Evolutionary conservation across 2,113 vertebrate species (phyloP).

Genomic region (Corythoichthys haematopterus): DNA sequence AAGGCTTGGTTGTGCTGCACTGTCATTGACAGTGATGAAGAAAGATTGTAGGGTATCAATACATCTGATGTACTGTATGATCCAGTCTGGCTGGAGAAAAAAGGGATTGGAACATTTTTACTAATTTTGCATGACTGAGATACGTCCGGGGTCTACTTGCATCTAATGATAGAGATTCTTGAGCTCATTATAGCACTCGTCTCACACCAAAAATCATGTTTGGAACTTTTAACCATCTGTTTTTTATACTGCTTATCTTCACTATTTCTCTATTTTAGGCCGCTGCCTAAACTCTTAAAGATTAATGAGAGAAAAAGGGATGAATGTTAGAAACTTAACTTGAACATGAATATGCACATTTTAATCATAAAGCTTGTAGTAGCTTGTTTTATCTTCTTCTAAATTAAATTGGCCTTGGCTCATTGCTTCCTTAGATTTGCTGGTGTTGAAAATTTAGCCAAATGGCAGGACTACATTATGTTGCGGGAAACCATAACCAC

Average conservation of each 20-base stretch:
- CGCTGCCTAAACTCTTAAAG: too few relatives aligned
- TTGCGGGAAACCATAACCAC: too few relatives aligned
- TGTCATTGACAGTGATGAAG: neutral
- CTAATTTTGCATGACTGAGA: slow-evolving; percentile 1
- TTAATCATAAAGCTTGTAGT: too few relatives aligned
- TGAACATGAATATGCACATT: too few relatives aligned
- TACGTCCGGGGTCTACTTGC: neutral
- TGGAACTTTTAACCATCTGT: slow-evolving; percentile 2
- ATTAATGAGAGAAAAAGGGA: too few relatives aligned
- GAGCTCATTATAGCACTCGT: slow-evolving; percentile 7
- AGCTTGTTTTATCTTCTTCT: too few relatives aligned
- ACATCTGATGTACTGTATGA: neutral
- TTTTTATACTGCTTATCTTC: neutral
- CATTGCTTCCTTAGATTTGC: too few relatives aligned
- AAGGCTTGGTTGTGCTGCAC: neutral
- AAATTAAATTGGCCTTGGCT: too few relatives aligned
- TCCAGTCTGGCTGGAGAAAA: slow-evolving; percentile 1
- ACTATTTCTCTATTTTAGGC: neutral
- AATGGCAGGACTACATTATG: too few relatives aligned
- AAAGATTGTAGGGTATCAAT: slow-evolving; percentile 17
- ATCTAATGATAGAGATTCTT: too few relatives aligned
- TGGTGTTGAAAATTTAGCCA: too few relatives aligned
- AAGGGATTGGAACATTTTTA: slow-evolving; percentile 4
- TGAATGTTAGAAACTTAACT: too few relatives aligned
- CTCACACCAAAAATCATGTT: slow-evolving; percentile 12